Evolutionary conservation across 2,888 invertebrate species (phyloP), one percentile per base, ranked within the genome.

Genomic region (Andrena hattorfiana): DNA sequence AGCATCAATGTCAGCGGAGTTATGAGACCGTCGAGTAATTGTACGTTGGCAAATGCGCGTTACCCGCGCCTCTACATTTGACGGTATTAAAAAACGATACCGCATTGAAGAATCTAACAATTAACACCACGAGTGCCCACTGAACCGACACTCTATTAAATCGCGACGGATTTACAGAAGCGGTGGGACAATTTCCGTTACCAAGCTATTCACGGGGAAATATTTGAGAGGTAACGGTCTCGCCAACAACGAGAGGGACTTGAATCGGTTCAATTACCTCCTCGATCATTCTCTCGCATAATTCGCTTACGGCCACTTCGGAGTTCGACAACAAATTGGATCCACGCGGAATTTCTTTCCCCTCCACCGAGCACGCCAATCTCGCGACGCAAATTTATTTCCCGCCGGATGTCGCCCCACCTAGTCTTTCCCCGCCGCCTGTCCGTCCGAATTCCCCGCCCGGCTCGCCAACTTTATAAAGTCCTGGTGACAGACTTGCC

Each of bases 381-480:
- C 60, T 32, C 20, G 32, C 42, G 35, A 64, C 64, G 20, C n/a
- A 66, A 66, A 48, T 66, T 66, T 66, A 23, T 48, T 66, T 66
- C 49, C 66, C 66, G 16, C 48, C 49, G 6, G 13, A 32, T 54
- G 23, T 64, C 68, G 28, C 35, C 20, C 16, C 42, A 16, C 16
- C 30, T 5, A 16, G 35, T 35, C 63, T n/a, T 30, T 7, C 48
- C 20, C 30, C 49, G 42, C 28, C 30, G 23, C n/a, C 56, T 59
- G 60, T 49, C 70, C 23, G 28, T 51, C 51, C 13, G 49, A 49
- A 64, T 74, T 76, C 35, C 28, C 49, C 49, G 16, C 13, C 64
- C 56, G 13, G 16, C 49, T 70, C 8, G 26, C 48, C 28, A 66
- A 66, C 69, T 42, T 79, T 64, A 35, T 70, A 70, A 77, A 79